phyloP scores from a whole-genome alignment of 2,888 invertebrate genomes.

The Polylopha cassiicola region DNA sequence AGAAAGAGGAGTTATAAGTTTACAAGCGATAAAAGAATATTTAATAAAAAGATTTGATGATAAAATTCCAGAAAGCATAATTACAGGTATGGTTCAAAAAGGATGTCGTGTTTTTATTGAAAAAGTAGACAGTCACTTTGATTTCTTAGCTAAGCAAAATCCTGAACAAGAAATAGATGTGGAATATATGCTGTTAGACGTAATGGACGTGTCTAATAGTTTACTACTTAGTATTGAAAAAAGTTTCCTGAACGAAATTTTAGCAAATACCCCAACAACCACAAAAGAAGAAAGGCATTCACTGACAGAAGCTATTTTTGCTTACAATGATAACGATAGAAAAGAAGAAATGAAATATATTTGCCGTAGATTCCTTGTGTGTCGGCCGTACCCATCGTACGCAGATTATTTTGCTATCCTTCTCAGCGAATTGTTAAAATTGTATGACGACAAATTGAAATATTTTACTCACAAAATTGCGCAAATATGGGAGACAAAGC shows the following conservation, averaged over 20 bases:
- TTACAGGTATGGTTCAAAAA: background rate
- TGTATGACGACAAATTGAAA: slow-evolving; percentile 31
- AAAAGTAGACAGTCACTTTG: slow-evolving; percentile 1
- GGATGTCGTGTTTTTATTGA: background rate
- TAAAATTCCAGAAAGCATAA: background rate
- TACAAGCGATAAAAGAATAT: background rate
- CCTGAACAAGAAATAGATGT: slow-evolving; percentile 23
- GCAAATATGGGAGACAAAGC: slow-evolving; percentile 22
- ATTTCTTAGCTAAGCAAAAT: background rate
- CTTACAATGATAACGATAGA: slow-evolving; percentile 27
- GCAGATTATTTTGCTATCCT: slow-evolving; percentile 37
- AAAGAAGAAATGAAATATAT: slow-evolving; percentile 32
- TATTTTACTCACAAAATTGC: slow-evolving; percentile 22
- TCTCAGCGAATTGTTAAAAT: slow-evolving; percentile 31
- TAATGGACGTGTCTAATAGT: slow-evolving; percentile 30
- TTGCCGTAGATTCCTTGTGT: slow-evolving; percentile 33
- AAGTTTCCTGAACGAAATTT: slow-evolving; percentile 26
- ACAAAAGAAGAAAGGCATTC: background rate
- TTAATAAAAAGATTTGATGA: background rate
- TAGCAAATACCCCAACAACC: background rate
- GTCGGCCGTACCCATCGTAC: slow-evolving; percentile 38
- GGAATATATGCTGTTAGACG: slow-evolving; percentile 32
- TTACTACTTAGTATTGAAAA: slow-evolving; percentile 26
- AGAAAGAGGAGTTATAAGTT: slow-evolving; percentile 2
- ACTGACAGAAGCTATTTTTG: background rate